Evolutionary conservation across 1,140 invertebrate species (phyloP).

Genomic region (Drosophila nasuta): DNA sequence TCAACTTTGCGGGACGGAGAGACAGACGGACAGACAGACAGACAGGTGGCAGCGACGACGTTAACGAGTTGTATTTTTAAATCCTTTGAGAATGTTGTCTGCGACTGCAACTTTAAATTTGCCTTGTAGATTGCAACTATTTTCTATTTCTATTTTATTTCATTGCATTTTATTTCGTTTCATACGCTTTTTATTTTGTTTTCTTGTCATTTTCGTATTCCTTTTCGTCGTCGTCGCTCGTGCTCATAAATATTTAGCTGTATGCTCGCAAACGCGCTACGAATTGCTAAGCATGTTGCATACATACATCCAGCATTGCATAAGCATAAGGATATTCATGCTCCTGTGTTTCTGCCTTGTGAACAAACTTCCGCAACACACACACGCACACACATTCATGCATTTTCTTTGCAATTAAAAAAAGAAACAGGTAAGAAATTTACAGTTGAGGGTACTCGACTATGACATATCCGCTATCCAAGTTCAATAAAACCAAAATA

Average conservation of each 20-base stretch:
- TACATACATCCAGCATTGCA: neutral
- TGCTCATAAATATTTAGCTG: slow-evolving; percentile 36
- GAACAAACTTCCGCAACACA: too few relatives aligned
- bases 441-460: too few relatives aligned
- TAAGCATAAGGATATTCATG: neutral
- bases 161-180: neutral
- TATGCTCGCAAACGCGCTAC: slow-evolving; percentile 16
- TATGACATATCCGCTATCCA: too few relatives aligned
- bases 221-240: too few relatives aligned
- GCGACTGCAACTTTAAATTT: slow-evolving; percentile 30
- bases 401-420: too few relatives aligned
- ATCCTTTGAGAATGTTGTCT: slow-evolving; percentile 4
- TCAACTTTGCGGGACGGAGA: slow-evolving; percentile 18
- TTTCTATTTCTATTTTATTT: slow-evolving; percentile 7
- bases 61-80: slow-evolving; percentile 46
- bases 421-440: too few relatives aligned
- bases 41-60: slow-evolving; percentile 4
- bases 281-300: slow-evolving; percentile 4
- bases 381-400: too few relatives aligned
- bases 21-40: neutral
- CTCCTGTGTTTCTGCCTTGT: too few relatives aligned
- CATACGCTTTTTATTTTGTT: neutral
- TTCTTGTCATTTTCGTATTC: too few relatives aligned
- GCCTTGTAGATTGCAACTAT: slow-evolving; percentile 48
- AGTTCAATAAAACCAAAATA: too few relatives aligned